Evolutionary conservation across 2,797 vertebrate species (phyloP).

Genomic region (Odontamblyopus lacepedii): DNA sequence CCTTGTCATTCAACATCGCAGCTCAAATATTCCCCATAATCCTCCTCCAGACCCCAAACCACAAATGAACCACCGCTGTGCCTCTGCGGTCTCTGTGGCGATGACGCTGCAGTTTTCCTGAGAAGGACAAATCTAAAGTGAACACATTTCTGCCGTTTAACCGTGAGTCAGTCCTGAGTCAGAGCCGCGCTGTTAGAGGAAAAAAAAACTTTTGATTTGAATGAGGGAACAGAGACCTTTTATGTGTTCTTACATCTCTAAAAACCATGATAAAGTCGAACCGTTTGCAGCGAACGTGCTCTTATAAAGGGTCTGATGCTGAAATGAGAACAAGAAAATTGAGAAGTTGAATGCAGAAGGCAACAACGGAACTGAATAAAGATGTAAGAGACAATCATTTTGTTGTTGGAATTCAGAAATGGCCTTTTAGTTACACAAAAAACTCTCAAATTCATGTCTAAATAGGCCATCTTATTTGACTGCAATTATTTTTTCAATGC

Average conservation of each 20-base stretch:
- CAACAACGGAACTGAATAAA: no score
- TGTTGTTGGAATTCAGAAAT: no score
- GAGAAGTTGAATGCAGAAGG: no score
- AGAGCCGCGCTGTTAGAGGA: constrained; percentile 25
- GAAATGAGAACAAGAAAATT: no score
- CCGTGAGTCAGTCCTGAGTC: constrained; percentile 63
- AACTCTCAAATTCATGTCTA: no score
- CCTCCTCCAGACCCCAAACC: neutral
- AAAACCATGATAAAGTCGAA: no score
- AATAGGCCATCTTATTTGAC: no score
- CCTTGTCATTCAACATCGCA: neutral
- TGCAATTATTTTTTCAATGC: no score
- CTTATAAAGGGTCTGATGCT: no score
- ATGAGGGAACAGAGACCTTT: neutral
- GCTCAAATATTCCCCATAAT: neutral
- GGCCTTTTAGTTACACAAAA: no score
- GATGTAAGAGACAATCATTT: no score
- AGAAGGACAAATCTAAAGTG: constrained; percentile 48
- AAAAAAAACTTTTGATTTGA: constrained; percentile 7
- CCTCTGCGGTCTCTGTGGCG: neutral
- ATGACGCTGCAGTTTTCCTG: constrained; percentile 33
- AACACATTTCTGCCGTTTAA: constrained; percentile 32
- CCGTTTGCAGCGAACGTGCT: no score
- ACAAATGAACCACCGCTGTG: neutral
- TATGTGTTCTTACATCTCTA: neutral